These are phyloP conservation scores for Misgurnus anguillicaudatus DNA, from an alignment of 2,113 vertebrate species.

Conservation along the genomic window DNA sequence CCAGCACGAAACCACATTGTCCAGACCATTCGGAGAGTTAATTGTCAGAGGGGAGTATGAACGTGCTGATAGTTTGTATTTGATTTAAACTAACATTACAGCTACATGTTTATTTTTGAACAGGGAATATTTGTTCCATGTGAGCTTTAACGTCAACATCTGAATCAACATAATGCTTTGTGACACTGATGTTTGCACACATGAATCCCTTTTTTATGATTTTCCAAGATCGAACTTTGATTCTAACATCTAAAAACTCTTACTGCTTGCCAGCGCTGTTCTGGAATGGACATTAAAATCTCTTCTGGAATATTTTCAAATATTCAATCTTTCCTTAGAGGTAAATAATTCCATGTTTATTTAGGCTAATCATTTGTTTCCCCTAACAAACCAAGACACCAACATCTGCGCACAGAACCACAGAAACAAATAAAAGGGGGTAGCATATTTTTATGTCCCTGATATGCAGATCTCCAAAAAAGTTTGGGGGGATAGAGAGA, in stretches of 20 bases:
- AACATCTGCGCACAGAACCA: conserved; percentile 36
- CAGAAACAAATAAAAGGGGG: conserved; percentile 28
- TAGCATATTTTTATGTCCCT: conserved; percentile 40
- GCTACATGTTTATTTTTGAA: conserved; percentile 9
- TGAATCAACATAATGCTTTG: conserved; percentile 14
- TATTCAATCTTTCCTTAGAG: conserved; percentile 64
- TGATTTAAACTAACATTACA: conserved; percentile 20
- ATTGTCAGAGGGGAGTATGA: conserved; percentile 17
- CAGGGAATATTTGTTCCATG: conserved; percentile 12
- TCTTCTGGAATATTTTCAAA: conserved; percentile 61
- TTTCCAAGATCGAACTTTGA: conserved; percentile 28
- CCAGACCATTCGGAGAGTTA: not conserved
- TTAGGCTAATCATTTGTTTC: conserved; percentile 57
- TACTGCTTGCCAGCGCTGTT: conserved; percentile 35
- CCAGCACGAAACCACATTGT: conserved; percentile 4
- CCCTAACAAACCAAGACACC: conserved; percentile 48
- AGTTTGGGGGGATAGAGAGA: conserved; percentile 2
- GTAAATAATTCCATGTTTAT: conserved; percentile 65
- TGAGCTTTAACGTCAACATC: conserved; percentile 16
- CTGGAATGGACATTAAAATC: conserved; percentile 38
- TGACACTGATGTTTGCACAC: conserved; percentile 13
- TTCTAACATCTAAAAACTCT: conserved; percentile 20
- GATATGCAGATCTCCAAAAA: not conserved
- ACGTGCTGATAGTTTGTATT: conserved; percentile 26
- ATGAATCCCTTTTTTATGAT: conserved; percentile 7